phyloP scores from a whole-genome alignment of 2,888 invertebrate species.

The Amphipyra berbera region DNA sequence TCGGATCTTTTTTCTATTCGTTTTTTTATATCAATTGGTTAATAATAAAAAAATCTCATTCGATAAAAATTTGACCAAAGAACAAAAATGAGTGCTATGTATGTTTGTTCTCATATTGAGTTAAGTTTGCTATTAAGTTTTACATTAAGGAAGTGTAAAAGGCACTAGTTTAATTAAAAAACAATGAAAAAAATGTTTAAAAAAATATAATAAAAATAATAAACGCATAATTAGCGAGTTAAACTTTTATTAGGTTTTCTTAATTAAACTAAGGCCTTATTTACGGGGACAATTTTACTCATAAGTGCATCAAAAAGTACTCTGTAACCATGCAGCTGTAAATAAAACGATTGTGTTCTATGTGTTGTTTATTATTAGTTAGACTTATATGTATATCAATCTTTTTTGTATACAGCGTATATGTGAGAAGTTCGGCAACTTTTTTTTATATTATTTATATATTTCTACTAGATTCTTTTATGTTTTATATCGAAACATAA shows the following conservation, averaged over 20 bases:
- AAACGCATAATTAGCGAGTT: background rate
- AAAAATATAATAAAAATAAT: background rate
- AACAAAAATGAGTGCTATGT: slow-evolving; percentile 71
- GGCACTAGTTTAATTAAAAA: slow-evolving; percentile 43
- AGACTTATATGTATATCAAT: slow-evolving; percentile 36
- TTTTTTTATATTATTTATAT: slow-evolving; percentile 36
- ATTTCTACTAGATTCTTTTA: slow-evolving; percentile 31
- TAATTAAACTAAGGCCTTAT: slow-evolving; percentile 35
- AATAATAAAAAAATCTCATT: slow-evolving; percentile 61
- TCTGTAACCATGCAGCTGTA: slow-evolving; percentile 58
- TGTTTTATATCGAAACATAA: slow-evolving; percentile 11
- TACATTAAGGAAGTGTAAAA: slow-evolving; percentile 21
- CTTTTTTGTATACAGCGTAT: slow-evolving; percentile 30
- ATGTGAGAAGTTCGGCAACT: slow-evolving; percentile 9
- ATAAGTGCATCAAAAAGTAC: slow-evolving; percentile 44
- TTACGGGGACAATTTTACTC: slow-evolving; percentile 27
- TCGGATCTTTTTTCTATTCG: slow-evolving; percentile 20
- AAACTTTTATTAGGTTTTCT: slow-evolving; percentile 8
- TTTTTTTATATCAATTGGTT: slow-evolving; percentile 47
- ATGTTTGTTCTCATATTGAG: slow-evolving; percentile 59
- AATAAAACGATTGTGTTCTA: slow-evolving; percentile 66
- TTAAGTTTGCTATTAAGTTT: slow-evolving; percentile 59
- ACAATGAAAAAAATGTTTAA: background rate
- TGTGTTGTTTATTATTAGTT: slow-evolving; percentile 61
- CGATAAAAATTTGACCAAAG: slow-evolving; percentile 74